phyloP scores from a whole-genome alignment of 1,140 invertebrate genomes.

The Euura lappo region DNA sequence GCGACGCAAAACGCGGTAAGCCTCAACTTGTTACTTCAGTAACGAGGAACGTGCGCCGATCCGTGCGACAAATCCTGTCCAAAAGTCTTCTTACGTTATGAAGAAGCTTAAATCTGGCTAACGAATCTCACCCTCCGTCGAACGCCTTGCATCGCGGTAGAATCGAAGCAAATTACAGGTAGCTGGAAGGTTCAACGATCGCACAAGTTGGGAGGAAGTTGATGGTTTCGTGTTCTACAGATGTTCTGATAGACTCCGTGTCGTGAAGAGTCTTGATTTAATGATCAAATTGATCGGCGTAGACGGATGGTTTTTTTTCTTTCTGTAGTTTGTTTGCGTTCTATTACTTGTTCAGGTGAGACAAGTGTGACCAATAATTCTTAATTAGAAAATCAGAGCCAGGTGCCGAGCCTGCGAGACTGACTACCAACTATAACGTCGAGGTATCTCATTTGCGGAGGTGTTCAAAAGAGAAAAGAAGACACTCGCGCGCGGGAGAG shows the following conservation, averaged over 20 bases:
- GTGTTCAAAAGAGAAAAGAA: constrained; percentile 13
- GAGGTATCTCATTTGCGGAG: constrained; percentile 5
- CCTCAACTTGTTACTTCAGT: too few species aligned
- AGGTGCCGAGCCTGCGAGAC: background rate
- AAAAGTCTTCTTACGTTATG: too few species aligned
- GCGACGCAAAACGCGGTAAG: background rate
- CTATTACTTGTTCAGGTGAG: background rate
- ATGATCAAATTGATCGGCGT: background rate
- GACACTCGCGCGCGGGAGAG: constrained; percentile 4
- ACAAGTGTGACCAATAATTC: constrained; percentile 46
- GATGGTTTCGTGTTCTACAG: too few species aligned
- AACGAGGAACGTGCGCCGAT: background rate
- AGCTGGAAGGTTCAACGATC: too few species aligned
- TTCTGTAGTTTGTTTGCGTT: background rate
- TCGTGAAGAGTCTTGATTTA: constrained; percentile 4
- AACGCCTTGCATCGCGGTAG: too few species aligned
- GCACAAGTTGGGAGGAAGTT: too few species aligned
- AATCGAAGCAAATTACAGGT: too few species aligned
- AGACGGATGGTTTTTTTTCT: background rate
- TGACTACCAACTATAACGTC: background rate
- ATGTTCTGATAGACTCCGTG: background rate
- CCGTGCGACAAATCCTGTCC: too few species aligned
- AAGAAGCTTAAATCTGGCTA: too few species aligned
- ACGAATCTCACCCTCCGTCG: too few species aligned
- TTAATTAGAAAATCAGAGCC: constrained; percentile 41